Percentiles rank a stretch among this genome's conserved stretches.
Evolutionary conservation across 2,113 vertebrate genomes (phyloP).

Genomic region (Hippoglossus stenolepis): DNA sequence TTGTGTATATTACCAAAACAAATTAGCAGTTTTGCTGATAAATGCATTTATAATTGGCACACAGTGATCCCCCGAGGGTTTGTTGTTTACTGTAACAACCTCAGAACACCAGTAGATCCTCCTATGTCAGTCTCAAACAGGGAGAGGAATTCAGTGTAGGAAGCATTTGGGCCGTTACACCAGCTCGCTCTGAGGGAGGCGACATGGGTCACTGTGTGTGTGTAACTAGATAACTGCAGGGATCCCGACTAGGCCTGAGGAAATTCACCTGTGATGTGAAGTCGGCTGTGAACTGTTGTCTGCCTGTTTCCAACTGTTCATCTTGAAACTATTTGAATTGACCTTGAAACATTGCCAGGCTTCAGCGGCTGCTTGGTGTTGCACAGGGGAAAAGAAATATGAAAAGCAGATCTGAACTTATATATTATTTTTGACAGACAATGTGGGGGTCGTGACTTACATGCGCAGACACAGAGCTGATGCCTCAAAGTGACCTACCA

Average conservation of each 20-base stretch:
- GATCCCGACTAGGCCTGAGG: constrained; percentile 30
- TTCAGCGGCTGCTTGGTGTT: constrained; percentile 11
- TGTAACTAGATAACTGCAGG: constrained; percentile 22
- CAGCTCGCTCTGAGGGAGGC: constrained; percentile 5
- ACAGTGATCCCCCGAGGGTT: background rate
- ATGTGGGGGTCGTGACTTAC: constrained; percentile 8
- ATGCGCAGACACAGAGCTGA: background rate
- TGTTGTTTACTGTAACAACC: background rate
- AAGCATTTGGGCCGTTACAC: constrained; percentile 8
- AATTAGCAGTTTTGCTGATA: background rate
- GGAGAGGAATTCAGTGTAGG: constrained; percentile 6
- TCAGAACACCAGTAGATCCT: background rate
- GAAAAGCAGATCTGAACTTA: background rate
- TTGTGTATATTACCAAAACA: background rate
- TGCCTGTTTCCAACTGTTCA: constrained; percentile 24
- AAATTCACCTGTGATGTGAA: constrained; percentile 55
- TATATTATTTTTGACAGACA: constrained; percentile 8
- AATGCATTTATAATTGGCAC: background rate
- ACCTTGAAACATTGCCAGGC: constrained; percentile 39
- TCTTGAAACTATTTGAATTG: constrained; percentile 39
- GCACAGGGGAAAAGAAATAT: background rate
- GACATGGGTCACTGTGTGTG: constrained; percentile 29
- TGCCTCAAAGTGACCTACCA: constrained; percentile 8
- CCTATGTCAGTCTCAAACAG: constrained; percentile 19
- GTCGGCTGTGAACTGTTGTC: constrained; percentile 26